Conservation (phyloP, 2,888 invertebrate species). For the Isoperla grammatica region DNA sequence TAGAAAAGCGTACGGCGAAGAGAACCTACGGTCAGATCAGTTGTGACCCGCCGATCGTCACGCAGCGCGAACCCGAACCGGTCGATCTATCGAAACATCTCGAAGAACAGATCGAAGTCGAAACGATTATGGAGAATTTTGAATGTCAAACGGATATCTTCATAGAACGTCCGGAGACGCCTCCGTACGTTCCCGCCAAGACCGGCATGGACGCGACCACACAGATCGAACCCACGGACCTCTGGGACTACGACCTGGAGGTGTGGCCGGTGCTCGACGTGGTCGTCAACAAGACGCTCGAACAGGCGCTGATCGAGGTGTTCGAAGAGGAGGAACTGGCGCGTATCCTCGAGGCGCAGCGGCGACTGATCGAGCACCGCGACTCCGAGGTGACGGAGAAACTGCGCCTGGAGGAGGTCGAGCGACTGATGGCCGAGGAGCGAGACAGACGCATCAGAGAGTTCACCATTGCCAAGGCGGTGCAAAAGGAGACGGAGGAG, state of each 20-base stretch:
- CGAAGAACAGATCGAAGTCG: conserved; percentile 34
- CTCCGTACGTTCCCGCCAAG: conserved; percentile 71
- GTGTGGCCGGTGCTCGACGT: conserved; percentile 86
- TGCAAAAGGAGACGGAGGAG: conserved; percentile 71
- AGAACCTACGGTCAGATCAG: conserved; percentile 19
- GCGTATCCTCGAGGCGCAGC: conserved; percentile 70
- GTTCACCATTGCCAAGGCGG: conserved; percentile 56
- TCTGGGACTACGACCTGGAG: conserved; percentile 89
- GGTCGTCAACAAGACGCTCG: conserved; percentile 81
- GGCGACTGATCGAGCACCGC: conserved; percentile 62
- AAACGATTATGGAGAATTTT: conserved; percentile 68
- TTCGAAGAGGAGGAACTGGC: conserved; percentile 89
- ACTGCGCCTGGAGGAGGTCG: conserved; percentile 73
- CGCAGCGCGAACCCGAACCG: conserved; percentile 34
- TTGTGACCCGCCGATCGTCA: conserved; percentile 55
- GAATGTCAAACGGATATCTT: conserved; percentile 85
- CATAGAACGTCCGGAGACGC: conserved; percentile 74
- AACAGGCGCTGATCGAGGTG: conserved; percentile 84
- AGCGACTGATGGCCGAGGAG: conserved; percentile 52
- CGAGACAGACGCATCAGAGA: conserved; percentile 68
- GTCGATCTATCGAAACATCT: conserved; percentile 73
- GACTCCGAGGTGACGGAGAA: conserved; percentile 79
- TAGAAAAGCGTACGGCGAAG: not conserved
- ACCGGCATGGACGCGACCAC: conserved; percentile 70
- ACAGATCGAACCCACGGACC: conserved; percentile 86